Conservation (phyloP, 2,888 invertebrate species). For the Julus scandinavius region DNA sequence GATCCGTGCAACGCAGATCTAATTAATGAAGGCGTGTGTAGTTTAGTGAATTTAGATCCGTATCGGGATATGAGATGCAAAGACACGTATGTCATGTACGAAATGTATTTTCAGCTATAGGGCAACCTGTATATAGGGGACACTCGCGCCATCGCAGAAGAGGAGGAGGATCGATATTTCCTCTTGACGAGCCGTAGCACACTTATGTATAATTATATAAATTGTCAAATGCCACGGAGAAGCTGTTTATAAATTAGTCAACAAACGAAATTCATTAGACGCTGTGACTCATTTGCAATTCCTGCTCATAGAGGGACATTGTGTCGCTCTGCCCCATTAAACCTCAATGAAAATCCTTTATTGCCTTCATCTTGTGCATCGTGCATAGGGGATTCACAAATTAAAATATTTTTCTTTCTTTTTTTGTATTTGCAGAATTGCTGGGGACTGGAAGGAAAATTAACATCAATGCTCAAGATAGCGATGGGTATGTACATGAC, state of each 20-base stretch:
- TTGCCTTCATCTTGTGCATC: neutral
- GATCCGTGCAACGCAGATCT: neutral
- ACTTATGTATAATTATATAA: slow-evolving; percentile 39
- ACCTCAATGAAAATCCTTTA: neutral
- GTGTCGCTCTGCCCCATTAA: slow-evolving; percentile 20
- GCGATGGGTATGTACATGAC: slow-evolving; percentile 50
- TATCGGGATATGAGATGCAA: slow-evolving; percentile 4
- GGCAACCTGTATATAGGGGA: neutral
- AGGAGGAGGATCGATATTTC: neutral
- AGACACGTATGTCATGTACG: neutral
- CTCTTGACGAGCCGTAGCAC: neutral
- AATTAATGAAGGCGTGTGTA: slow-evolving; percentile 40
- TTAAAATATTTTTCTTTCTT: slow-evolving; percentile 9
- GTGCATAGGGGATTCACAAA: neutral
- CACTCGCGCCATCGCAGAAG: neutral
- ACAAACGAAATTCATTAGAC: slow-evolving; percentile 39
- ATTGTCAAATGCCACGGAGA: slow-evolving; percentile 34
- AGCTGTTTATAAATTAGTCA: slow-evolving; percentile 43
- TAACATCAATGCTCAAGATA: slow-evolving; percentile 55
- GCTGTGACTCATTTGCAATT: neutral
- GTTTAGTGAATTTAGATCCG: neutral
- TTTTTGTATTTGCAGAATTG: slow-evolving; percentile 54
- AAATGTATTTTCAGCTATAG: neutral
- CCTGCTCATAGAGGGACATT: neutral
- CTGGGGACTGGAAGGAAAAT: slow-evolving; percentile 53